A percentile compares a stretch with the other conserved stretches of the same genome.
These are phyloP conservation scores for Ambastaia sidthimunki DNA, from an alignment of 2,797 vertebrate genomes.

Conservation along the genomic window DNA sequence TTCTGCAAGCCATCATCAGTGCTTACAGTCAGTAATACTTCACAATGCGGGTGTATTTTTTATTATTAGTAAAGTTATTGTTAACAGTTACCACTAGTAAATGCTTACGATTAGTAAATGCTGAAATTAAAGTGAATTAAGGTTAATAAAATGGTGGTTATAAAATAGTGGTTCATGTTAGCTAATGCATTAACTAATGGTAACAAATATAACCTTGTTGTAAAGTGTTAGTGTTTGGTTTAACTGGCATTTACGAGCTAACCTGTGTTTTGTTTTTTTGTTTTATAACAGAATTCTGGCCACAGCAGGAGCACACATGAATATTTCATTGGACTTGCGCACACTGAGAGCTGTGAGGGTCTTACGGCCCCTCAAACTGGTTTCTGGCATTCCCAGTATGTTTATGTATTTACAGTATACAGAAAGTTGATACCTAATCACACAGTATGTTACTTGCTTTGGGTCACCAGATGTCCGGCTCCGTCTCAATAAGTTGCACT, in stretches of 20 bases:
- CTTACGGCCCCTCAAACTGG: conserved; percentile 94
- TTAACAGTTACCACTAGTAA: too few relatives aligned
- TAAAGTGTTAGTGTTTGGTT: too few relatives aligned
- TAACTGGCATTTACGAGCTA: neutral
- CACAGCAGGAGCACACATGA: conserved; percentile 93
- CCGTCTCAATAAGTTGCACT: conserved; percentile 19
- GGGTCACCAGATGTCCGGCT: neutral
- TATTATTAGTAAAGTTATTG: too few relatives aligned
- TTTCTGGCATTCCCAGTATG: conserved; percentile 98
- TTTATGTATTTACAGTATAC: conserved; percentile 44
- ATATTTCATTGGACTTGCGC: conserved; percentile 95
- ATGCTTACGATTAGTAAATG: too few relatives aligned
- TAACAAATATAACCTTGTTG: too few relatives aligned
- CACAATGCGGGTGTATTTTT: too few relatives aligned
- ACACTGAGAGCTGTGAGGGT: conserved; percentile 95
- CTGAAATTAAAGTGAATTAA: too few relatives aligned
- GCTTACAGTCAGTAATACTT: neutral
- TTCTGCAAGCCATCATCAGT: neutral
- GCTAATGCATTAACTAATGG: too few relatives aligned
- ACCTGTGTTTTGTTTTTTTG: conserved; percentile 5
- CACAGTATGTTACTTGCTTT: neutral
- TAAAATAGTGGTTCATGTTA: too few relatives aligned
- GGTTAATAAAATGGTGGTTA: too few relatives aligned
- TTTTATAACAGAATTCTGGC: conserved; percentile 87
- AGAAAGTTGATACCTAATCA: neutral